Evolutionary conservation across 2,797 vertebrate genomes (phyloP), one percentile per base, ranked within the genome.

Genomic region (Catostomus latipinnis): DNA sequence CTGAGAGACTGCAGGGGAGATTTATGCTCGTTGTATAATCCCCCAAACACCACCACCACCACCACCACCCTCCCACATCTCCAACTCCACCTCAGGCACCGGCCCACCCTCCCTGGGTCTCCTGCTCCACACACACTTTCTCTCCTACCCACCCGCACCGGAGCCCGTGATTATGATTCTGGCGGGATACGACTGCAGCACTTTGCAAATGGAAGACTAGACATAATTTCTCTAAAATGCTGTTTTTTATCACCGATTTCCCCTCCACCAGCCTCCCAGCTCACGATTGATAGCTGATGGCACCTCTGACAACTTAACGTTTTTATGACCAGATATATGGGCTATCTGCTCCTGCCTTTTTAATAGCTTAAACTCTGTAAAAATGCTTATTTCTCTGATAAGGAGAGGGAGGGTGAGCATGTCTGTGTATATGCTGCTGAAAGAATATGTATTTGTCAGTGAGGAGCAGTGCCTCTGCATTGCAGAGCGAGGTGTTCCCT

Each of bases 191-290:
- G 91, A 96, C 96, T 98, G 96, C 96, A 95, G 96, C 95, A 96
- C 92, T 96, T 95, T 92, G 91, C 94, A 95, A 94, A 95, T 93
- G 95, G 93, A 96, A 95, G 93, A 94, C 94, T 95, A 94, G 94
- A 95, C 95, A 96, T 96, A 96, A 96, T 96, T 96, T 96, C 94
- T 93, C 94, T 95, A 96, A 96, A 96, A 96, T 96, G 95, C 95
- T 94, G 94, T 94, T 96, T 96, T 95, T 96, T 96, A 96, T 96
- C 95, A 95, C 95, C 94, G 94, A 95, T 96, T 96, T 95, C 95
- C 92, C 94, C 94, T 95, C 94, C 94, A 95, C 95, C 95, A 95
- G 95, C 94, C 94, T 94, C 93, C 93, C 82, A 89, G 90, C 88
- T 84, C 92, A 94, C 92, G 93, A 95, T 95, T 95, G 94, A 95